Evolutionary conservation across 2,113 vertebrate genomes (phyloP).

Genomic region (Perca fluviatilis): DNA sequence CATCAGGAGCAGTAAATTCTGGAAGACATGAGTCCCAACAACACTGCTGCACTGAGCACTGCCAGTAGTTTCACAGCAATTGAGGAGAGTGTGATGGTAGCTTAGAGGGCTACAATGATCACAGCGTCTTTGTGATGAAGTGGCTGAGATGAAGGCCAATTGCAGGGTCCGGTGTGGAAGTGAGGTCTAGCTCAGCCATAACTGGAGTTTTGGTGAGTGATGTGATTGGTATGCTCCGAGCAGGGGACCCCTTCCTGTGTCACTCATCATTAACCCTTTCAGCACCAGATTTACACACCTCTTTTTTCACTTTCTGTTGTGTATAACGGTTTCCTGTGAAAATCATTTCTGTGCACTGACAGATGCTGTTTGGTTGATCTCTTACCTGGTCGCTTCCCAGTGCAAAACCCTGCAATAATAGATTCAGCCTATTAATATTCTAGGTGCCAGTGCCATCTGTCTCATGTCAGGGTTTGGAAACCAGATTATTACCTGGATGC

Average conservation of each 20-base stretch:
- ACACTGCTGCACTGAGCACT: conserved; percentile 37
- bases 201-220: conserved; percentile 45
- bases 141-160: conserved; percentile 34
- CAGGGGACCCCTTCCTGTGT: conserved; percentile 48
- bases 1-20: conserved; percentile 66
- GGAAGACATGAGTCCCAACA: conserved; percentile 42
- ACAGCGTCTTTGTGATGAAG: conserved; percentile 64
- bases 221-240: conserved; percentile 45
- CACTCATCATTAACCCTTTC: conserved; percentile 70
- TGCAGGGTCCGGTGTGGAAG: conserved; percentile 40
- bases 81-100: conserved; percentile 61
- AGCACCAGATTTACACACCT: conserved; percentile 49
- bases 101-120: conserved; percentile 55
- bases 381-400: neutral
- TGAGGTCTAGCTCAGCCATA: conserved; percentile 54
- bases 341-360: neutral
- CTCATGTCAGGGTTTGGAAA: conserved; percentile 38
- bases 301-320: conserved; percentile 25
- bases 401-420: conserved; percentile 31
- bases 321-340: neutral
- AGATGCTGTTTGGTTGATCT: neutral
- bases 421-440: conserved; percentile 45
- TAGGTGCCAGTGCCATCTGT: conserved; percentile 35
- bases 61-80: conserved; percentile 54
- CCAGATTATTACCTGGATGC: conserved; percentile 24